Percentiles rank a stretch among this genome's conserved stretches.
Evolutionary conservation across 2,888 invertebrate species (phyloP).

Genomic region (Hesperia comma): DNA sequence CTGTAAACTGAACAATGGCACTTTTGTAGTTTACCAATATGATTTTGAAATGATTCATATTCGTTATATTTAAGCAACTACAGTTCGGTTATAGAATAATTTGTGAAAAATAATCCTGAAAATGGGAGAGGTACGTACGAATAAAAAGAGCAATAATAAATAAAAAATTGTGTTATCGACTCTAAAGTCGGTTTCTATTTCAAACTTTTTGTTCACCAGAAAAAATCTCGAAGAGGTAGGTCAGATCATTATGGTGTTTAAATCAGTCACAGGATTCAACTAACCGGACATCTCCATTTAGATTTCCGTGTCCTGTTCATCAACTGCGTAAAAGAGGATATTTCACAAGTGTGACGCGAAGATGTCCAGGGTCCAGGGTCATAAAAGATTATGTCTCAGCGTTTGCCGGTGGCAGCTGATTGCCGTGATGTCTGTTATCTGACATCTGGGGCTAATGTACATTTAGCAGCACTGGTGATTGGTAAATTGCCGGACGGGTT

Average conservation of each 20-base stretch:
- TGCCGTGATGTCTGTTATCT: conserved; percentile 44
- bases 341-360: background rate
- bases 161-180: no score
- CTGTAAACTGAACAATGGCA: conserved; percentile 76
- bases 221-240: no score
- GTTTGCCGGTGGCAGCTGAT: conserved; percentile 22
- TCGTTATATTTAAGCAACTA: background rate
- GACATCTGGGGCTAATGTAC: conserved; percentile 56
- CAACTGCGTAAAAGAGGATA: background rate
- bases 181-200: no score
- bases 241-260: no score
- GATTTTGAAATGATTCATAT: conserved; percentile 14
- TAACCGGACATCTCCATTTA: background rate
- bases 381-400: conserved; percentile 20
- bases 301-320: background rate
- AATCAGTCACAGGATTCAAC: no score
- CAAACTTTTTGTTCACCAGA: no score
- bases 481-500: conserved; percentile 78
- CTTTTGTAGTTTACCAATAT: conserved; percentile 45
- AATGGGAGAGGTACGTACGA: no score
- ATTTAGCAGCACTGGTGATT: conserved; percentile 60
- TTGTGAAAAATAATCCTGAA: background rate
- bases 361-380: conserved; percentile 25
- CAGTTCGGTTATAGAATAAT: background rate
- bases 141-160: no score